Base-by-base conservation (phyloP, 2,888 invertebrate genomes). In the Tenthredo mesomela region DNA sequence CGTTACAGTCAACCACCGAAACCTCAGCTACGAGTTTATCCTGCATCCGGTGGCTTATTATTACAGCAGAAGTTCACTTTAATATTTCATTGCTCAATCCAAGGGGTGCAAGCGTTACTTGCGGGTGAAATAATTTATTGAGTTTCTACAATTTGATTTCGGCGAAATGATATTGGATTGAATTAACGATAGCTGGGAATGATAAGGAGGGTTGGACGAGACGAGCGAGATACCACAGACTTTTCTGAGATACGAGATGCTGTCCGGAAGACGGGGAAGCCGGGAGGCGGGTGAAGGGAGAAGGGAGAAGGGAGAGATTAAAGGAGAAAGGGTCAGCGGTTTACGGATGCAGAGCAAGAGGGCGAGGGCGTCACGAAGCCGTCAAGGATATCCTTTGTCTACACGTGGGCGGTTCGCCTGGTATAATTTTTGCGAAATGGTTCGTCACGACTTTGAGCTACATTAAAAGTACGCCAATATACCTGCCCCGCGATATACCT, bases 351-450 rank as follows among this genome's bases (percentile, higher is more conserved):
- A 80, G 78, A 80, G 78, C 78, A 80, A 80, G 78, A 80, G 78
- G 61, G 78, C 78, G 78, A 80, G 61, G 78, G 78, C 78, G 58
- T 80, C 78, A 80, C 78, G 78, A 80, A 80, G 37, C 78, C 78
- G 78, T 80, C 78, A 80, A 80, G 78, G 78, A 80, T 80, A 80
- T 80, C 78, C 78, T 80, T 80, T 80, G 78, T 80, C 78, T 80
- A 80, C 61, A 80, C 33, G 50, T 21, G 61, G 40, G 58, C 78
- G 37, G 61, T 61, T 61, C 21, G 61, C 80, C 25, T 58, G 61
- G 58, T 80, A 18, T 80, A 80, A 80, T 80, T 80, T 80, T 80
- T 80, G 58, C 40, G 80, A 80, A 80, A 80, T 58, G 37, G 58
- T 61, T 58, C 80, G 61, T 80, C 80, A 80, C 80, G 80, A 80